Evolutionary conservation across 2,888 invertebrate species (phyloP).

Genomic region (Formica aserva): DNA sequence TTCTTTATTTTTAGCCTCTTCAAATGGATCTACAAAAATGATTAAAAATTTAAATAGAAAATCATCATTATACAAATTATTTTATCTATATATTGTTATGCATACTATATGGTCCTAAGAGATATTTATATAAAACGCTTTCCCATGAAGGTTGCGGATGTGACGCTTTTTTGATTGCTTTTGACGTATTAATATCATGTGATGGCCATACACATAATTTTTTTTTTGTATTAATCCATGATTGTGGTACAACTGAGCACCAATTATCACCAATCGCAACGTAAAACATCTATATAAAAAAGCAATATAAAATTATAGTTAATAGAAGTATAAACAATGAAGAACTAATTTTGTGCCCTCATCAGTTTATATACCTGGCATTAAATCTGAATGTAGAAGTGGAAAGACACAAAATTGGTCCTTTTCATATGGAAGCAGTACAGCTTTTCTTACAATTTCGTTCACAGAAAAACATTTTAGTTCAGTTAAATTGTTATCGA

Average conservation of each 20-base stretch:
- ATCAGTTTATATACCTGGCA: not conserved
- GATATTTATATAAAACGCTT: not conserved
- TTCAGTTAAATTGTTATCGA: not conserved
- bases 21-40: not conserved
- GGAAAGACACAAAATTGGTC: not conserved
- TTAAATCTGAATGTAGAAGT: not conserved
- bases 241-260: not conserved
- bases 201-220: not conserved
- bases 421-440: not conserved
- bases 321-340: not conserved
- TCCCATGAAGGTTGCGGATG: not conserved
- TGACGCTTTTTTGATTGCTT: not conserved
- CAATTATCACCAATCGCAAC: not conserved
- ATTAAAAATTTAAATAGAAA: no score
- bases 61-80: no score
- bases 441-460: slow-evolving; percentile 11
- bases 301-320: not conserved
- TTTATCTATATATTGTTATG: not conserved
- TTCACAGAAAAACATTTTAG: not conserved
- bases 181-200: not conserved
- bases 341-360: not conserved
- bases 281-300: slow-evolving; percentile 8
- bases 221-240: not conserved
- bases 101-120: not conserved
- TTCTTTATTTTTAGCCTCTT: not conserved